Evolutionary conservation across 1,140 invertebrate genomes (phyloP).

Genomic region (Anthonomus grandis): DNA sequence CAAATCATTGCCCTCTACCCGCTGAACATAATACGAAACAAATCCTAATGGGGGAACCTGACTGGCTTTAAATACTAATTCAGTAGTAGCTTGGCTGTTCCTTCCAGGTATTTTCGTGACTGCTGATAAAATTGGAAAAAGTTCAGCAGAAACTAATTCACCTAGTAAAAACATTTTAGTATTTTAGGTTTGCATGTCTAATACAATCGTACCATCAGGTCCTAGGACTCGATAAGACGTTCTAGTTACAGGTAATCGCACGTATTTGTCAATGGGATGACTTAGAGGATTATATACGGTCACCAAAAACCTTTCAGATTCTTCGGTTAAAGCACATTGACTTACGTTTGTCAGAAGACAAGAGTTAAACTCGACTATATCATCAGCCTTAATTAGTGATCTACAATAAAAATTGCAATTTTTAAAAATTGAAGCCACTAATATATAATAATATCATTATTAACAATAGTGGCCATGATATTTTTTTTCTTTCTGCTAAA

Average conservation of each 20-base stretch:
- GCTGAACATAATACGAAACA: slow-evolving; percentile 56
- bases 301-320: slow-evolving; percentile 57
- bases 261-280: slow-evolving; percentile 57
- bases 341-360: slow-evolving; percentile 56
- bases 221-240: slow-evolving; percentile 61
- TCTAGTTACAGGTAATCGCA: slow-evolving; percentile 69
- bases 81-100: slow-evolving; percentile 45
- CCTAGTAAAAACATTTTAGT: slow-evolving; percentile 38
- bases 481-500: too few species aligned
- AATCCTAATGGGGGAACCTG: slow-evolving; percentile 66
- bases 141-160: slow-evolving; percentile 40
- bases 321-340: slow-evolving; percentile 60
- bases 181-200: neutral
- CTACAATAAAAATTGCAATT: too few species aligned
- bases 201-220: slow-evolving; percentile 50
- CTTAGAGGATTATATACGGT: slow-evolving; percentile 80
- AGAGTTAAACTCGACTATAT: too few species aligned
- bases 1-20: neutral
- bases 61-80: slow-evolving; percentile 64
- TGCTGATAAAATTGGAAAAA: slow-evolving; percentile 3
- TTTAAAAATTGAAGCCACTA: neutral
- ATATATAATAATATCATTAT: too few species aligned
- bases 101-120: slow-evolving; percentile 15
- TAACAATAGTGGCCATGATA: too few species aligned
- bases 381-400: neutral